Conservation (phyloP, 2,113 vertebrate genomes). For the Leucopsar rothschildi region DNA sequence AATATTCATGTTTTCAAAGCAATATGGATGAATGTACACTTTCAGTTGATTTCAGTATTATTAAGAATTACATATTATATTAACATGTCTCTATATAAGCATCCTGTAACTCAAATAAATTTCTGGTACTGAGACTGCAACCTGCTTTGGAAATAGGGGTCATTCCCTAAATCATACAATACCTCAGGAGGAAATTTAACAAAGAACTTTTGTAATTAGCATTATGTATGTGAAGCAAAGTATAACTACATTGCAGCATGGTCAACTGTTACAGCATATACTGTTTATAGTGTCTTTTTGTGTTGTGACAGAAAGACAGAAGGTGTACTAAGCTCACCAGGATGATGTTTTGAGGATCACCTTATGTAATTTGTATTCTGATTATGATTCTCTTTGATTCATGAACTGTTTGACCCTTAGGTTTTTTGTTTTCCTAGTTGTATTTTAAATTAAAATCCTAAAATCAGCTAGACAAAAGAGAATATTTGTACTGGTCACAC, state of each 20-base stretch:
- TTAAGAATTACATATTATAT: not conserved
- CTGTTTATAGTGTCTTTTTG: not conserved
- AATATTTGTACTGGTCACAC: not conserved
- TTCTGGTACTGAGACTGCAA: not conserved
- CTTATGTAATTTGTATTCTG: not conserved
- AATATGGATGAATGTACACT: not conserved
- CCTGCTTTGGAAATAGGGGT: not conserved
- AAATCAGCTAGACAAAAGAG: not conserved
- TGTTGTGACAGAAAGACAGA: not conserved
- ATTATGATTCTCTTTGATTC: not conserved
- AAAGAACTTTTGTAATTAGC: not conserved
- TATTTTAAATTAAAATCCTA: not conserved
- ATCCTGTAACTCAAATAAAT: not conserved
- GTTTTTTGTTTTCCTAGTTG: not conserved
- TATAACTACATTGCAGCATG: not conserved
- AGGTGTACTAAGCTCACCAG: not conserved
- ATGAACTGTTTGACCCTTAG: accelerated
- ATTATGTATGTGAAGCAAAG: not conserved
- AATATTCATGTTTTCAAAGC: not conserved
- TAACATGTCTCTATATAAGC: not conserved
- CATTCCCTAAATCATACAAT: not conserved
- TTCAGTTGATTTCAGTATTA: not conserved
- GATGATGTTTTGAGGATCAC: not conserved
- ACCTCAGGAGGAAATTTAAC: not conserved
- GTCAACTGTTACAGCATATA: not conserved